phyloP scores from a whole-genome alignment of 2,888 invertebrate species.

The Glyphotaelius pellucidus region DNA sequence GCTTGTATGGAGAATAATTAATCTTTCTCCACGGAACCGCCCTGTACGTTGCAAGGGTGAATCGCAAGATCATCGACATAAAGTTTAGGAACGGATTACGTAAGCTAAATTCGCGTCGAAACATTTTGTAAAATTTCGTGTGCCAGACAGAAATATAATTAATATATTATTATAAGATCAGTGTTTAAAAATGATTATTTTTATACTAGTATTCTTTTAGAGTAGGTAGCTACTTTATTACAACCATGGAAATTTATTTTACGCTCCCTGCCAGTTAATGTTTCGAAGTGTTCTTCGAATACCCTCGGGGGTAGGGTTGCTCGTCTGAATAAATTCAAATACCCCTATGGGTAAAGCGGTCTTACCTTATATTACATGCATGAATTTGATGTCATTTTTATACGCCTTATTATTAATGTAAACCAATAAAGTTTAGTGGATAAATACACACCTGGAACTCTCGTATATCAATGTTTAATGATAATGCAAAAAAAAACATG shows the following conservation, averaged over 20 bases:
- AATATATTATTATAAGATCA: too few relatives aligned
- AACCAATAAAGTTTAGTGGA: not conserved
- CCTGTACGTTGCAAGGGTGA: too few relatives aligned
- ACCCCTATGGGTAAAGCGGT: not conserved
- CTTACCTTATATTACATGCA: not conserved
- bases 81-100: too few relatives aligned
- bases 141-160: too few relatives aligned
- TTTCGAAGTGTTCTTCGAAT: not conserved
- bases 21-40: too few relatives aligned
- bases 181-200: too few relatives aligned
- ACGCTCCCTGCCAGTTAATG: not conserved
- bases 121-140: too few relatives aligned
- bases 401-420: not conserved
- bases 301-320: not conserved
- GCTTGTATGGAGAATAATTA: too few relatives aligned
- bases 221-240: not conserved
- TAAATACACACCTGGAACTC: not conserved
- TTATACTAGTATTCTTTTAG: not conserved
- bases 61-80: too few relatives aligned
- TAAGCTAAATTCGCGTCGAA: too few relatives aligned
- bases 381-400: not conserved
- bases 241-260: not conserved
- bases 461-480: not conserved
- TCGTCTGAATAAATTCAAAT: not conserved
- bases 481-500: not conserved